phyloP scores from a whole-genome alignment of 2,797 vertebrate genomes.

The Hyperoplus immaculatus region DNA sequence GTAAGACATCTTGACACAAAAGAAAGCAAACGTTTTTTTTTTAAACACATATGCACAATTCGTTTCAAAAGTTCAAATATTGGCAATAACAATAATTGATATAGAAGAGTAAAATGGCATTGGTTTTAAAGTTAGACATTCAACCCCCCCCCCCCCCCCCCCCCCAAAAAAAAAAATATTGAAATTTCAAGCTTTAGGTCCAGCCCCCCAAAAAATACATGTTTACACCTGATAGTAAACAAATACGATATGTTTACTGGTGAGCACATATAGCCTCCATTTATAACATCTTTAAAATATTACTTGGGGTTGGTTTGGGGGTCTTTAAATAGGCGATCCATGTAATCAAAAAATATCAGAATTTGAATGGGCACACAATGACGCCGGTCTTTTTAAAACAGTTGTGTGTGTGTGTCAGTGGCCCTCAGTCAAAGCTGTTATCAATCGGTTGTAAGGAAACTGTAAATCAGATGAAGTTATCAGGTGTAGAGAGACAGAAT shows the following conservation, averaged over 20 bases:
- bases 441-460: background rate
- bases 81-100: conserved; percentile 26
- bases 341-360: background rate
- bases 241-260: background rate
- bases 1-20: conserved; percentile 48
- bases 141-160: background rate
- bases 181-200: conserved; percentile 61
- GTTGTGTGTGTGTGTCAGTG: conserved; percentile 21
- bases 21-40: background rate
- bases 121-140: conserved; percentile 24
- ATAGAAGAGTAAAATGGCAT: conserved; percentile 36
- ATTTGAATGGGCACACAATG: background rate
- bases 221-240: conserved; percentile 1
- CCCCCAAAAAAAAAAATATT: background rate
- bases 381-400: background rate
- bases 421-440: background rate
- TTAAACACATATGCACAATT: conserved; percentile 24
- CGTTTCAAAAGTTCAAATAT: conserved; percentile 37
- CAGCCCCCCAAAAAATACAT: conserved; percentile 61
- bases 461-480: no score
- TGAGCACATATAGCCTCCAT: background rate
- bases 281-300: background rate
- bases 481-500: background rate
- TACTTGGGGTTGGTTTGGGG: background rate
- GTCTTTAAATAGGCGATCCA: background rate